Base-by-base conservation (phyloP, 2,113 vertebrate species). In the Capreolus pygargus region DNA sequence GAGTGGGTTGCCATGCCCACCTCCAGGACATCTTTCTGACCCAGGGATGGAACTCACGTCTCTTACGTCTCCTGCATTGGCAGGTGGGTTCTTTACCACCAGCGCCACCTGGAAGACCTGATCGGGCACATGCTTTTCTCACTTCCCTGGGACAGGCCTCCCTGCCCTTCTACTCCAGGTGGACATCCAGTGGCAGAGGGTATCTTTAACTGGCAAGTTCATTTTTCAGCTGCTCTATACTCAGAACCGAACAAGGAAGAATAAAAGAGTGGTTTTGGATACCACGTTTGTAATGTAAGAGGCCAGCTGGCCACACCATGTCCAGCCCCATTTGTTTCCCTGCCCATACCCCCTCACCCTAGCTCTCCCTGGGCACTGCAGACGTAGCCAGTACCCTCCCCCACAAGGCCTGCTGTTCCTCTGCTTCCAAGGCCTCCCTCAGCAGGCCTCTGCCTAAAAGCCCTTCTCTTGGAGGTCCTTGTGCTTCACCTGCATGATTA, bases 381-480 rank as follows among this genome's bases (percentile, higher is more conserved):
- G 27, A 27, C 0, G 0, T 0, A 5, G 2, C 47, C 2, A 1
- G 25, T 10, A 23, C 16, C 13, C n/a, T 79, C 11, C n/a, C 7
- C 16, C 2, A 30, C 23, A 7, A 47, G 43, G 13, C 57, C 12
- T 23, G 36, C 79, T 67, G 9, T 25, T 43, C 52, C 33, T 64
- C 58, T 43, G 52, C 60, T n/a, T 21, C 11, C 1, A 14, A 50
- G 60, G 13, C 47, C 5, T 54, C 57, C 27, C 23, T 28, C 27
- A 19, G 43, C 39, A 61, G 57, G 12, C 17, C 43, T 86, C n/a
- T 23, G 11, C 58, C 12, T 14, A 9, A n/a, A 76, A 67, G 86
- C 1, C 23, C 13, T 86, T 83, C 21, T 47, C 33, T 45, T 11
- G 8, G 57, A 58, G 30, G 25, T 27, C 50, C 7, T 39, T 52